Conservation (phyloP, 2,113 vertebrate genomes). For the Bucco capensis region DNA sequence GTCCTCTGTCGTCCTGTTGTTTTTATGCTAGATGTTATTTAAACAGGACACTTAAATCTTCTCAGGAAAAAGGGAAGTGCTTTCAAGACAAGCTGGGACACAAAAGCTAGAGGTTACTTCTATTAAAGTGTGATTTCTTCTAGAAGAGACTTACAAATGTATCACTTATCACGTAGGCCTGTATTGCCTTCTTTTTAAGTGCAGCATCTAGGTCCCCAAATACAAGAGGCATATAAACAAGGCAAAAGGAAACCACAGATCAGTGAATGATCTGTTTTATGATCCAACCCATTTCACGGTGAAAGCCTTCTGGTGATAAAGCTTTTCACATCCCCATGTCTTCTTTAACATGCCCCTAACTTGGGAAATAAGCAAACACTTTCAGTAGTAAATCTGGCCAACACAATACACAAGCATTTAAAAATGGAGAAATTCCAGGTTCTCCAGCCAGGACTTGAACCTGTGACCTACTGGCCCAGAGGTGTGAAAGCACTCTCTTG, state of each 20-base stretch:
- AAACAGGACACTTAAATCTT: not conserved
- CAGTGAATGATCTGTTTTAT: not conserved
- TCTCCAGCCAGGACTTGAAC: conserved; percentile 59
- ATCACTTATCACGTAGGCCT: not conserved
- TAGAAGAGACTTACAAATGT: not conserved
- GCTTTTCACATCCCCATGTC: not conserved
- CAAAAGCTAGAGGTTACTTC: not conserved
- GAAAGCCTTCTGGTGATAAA: not conserved
- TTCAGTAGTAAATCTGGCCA: not conserved
- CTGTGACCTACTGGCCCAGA: conserved; percentile 60
- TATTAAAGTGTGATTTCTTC: not conserved
- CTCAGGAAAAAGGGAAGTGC: not conserved
- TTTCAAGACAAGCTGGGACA: not conserved
- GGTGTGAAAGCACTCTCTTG: conserved; percentile 61
- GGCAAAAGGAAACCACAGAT: not conserved
- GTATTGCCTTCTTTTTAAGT: not conserved
- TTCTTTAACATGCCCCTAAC: not conserved
- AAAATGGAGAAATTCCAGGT: conserved; percentile 38
- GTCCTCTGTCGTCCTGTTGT: not conserved
- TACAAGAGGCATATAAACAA: not conserved
- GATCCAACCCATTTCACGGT: not conserved
- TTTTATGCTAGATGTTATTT: not conserved
- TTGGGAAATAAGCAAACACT: conserved; percentile 18
- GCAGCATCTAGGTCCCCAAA: not conserved
- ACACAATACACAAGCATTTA: conserved; percentile 8